Percentiles rank a stretch among this genome's conserved stretches.
These are phyloP conservation scores for Actinia equina DNA, from an alignment of 64 coral and sea anemone species.

Conservation along the genomic window DNA sequence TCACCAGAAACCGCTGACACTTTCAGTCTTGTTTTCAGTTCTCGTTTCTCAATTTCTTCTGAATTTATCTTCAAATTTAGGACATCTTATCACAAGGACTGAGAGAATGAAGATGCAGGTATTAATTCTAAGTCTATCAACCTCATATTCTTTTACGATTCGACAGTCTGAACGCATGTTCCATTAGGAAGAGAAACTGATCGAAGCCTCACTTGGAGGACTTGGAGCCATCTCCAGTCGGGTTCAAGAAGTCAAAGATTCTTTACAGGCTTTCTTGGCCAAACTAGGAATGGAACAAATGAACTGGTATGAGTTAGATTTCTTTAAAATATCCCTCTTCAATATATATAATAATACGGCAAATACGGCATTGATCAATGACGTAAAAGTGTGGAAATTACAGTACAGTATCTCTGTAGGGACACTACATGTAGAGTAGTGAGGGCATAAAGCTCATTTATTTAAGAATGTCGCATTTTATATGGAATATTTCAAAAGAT, in stretches of 20 bases:
- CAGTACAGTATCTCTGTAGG: too few species aligned
- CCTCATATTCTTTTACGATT: background rate
- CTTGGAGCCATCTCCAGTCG: conserved; percentile 78
- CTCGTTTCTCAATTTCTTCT: background rate
- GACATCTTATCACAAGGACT: background rate
- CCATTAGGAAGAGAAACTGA: conserved; percentile 70
- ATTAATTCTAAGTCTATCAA: background rate
- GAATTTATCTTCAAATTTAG: too few species aligned
- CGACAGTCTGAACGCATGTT: background rate
- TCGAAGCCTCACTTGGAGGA: conserved; percentile 82
- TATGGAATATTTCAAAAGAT: too few species aligned
- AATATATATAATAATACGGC: too few species aligned
- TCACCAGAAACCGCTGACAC: background rate
- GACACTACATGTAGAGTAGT: too few species aligned
- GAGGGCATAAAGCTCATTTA: too few species aligned
- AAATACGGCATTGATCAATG: too few species aligned
- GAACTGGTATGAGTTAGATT: conserved; percentile 50
- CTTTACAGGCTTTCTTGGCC: conserved; percentile 69
- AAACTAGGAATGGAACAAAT: conserved; percentile 89
- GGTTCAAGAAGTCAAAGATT: conserved; percentile 87
- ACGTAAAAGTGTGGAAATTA: too few species aligned
- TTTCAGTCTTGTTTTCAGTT: background rate
- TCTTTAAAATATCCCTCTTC: too few species aligned
- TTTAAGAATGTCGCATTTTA: too few species aligned
- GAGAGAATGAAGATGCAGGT: conserved; percentile 39